Evolutionary conservation across 2,888 invertebrate species (phyloP), one percentile per base, ranked within the genome.

Genomic region (Tricholauxania praeusta): DNA sequence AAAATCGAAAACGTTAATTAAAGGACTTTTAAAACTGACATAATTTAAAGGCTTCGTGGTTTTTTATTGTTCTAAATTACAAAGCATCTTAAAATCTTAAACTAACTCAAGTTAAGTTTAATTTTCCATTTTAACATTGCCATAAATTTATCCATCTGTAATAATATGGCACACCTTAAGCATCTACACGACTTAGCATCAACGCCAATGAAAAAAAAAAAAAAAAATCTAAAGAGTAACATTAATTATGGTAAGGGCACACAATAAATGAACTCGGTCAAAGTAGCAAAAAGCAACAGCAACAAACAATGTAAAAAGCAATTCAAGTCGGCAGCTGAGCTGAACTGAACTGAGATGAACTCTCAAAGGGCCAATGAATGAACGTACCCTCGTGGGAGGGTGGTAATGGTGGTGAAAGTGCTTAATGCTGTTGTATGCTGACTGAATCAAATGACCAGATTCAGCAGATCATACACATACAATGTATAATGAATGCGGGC

Each of bases 241-340:
- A 53, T 63, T 51, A 62, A 63, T 59, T 68, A 63, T 39, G 39
- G 39, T 39, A 39, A 7, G 39, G 39, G 39, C 39, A 10, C 39
- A 39, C 39, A 49, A 70, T 63, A 63, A 70, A 70, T 63, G 70
- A 70, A 70, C 70, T 70, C 70, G 70, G 70, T 70, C 70, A 70
- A 63, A 70, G 70, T 48, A 32, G 47, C 59, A 69, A 28, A 57
- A 14, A 64, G n/a, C 6, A 48, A 22, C 48, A 63, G n/a, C 48
- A 66, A 7, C 55, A 59, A n/a, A 39, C 39, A 39, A 39, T 39
- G 39, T 39, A 39, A 39, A 39, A 39, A 39, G 39, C 39, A 39
- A 39, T 39, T 39, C 39, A 39, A 39, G 39, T 10, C 68, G 32
- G 59, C 68, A 60, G 59, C 57, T 69, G 68, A n/a, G 60, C 59